Conservation (phyloP, 2,113 vertebrate species). For the Xyrauchen texanus region DNA sequence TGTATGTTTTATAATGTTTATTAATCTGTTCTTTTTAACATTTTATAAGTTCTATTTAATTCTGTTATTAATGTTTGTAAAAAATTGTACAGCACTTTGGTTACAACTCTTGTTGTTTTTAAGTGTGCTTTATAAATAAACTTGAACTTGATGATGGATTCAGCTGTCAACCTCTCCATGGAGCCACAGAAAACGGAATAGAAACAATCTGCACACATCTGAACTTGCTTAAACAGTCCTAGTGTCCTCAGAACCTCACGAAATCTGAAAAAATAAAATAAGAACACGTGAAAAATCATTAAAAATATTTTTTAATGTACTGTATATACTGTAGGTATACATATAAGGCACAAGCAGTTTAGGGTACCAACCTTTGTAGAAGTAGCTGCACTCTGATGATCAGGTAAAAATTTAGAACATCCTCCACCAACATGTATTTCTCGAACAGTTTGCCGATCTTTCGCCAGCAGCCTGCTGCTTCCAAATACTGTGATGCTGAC, state of each 20-base stretch:
- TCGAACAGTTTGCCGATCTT: conserved; percentile 77
- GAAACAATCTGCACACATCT: conserved; percentile 80
- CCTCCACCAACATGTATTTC: conserved; percentile 80
- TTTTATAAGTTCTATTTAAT: too few species aligned
- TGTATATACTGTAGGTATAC: too few species aligned
- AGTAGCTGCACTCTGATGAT: conserved; percentile 86
- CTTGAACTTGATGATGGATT: too few species aligned
- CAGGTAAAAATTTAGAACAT: conserved; percentile 84
- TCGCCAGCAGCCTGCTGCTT: conserved; percentile 81
- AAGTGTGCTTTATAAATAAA: too few species aligned
- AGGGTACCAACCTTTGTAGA: conserved; percentile 82
- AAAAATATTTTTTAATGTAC: too few species aligned
- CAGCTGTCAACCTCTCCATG: conserved; percentile 74
- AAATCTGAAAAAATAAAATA: conserved; percentile 79
- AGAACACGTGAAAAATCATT: too few species aligned
- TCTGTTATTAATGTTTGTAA: too few species aligned
- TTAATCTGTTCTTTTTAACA: too few species aligned
- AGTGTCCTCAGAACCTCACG: conserved; percentile 86
- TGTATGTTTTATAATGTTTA: too few species aligned
- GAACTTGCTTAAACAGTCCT: conserved; percentile 87
- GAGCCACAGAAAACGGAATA: conserved; percentile 78
- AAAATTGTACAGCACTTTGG: too few species aligned
- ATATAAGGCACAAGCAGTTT: neutral
- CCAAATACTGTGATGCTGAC: conserved; percentile 74
- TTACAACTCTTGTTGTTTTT: too few species aligned